These are phyloP conservation scores for Nicator chloris DNA, from an alignment of 2,113 vertebrate species.

Conservation along the genomic window DNA sequence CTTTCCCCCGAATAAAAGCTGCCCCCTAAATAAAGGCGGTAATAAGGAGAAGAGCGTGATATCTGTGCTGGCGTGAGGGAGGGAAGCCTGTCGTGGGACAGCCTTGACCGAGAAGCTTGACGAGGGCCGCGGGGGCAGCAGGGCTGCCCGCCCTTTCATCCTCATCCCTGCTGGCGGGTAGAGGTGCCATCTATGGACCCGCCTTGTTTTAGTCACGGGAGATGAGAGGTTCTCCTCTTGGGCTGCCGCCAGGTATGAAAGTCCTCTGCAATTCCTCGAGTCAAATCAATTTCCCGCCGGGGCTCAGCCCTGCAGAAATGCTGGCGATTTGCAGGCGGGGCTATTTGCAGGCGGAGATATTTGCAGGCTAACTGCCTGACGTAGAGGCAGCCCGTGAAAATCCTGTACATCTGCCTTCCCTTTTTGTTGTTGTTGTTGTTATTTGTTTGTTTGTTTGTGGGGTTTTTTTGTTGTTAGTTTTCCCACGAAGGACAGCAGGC, in stretches of 20 bases:
- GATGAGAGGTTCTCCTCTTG: neutral
- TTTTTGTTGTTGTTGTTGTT: too few species aligned
- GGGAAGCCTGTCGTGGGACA: neutral
- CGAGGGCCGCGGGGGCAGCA: neutral
- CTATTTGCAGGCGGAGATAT: neutral
- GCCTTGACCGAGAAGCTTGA: neutral
- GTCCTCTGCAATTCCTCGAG: neutral
- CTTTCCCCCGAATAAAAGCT: constrained; percentile 11
- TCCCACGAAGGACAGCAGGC: neutral
- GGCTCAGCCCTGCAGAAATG: neutral
- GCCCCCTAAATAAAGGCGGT: constrained; percentile 14
- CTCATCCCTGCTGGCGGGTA: neutral
- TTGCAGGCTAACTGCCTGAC: too few species aligned
- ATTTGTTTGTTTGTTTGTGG: too few species aligned
- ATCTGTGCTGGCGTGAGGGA: neutral
- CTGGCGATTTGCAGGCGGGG: neutral
- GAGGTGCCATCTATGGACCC: neutral
- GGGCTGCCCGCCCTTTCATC: neutral
- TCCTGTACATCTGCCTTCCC: neutral
- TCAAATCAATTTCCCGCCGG: neutral
- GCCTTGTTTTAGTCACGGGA: neutral
- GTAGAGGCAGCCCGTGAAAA: neutral
- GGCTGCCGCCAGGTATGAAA: neutral
- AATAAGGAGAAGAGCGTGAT: neutral
- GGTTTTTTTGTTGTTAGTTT: too few species aligned